Conservation (phyloP, 2,888 invertebrate species). For the Eledona agricola region DNA sequence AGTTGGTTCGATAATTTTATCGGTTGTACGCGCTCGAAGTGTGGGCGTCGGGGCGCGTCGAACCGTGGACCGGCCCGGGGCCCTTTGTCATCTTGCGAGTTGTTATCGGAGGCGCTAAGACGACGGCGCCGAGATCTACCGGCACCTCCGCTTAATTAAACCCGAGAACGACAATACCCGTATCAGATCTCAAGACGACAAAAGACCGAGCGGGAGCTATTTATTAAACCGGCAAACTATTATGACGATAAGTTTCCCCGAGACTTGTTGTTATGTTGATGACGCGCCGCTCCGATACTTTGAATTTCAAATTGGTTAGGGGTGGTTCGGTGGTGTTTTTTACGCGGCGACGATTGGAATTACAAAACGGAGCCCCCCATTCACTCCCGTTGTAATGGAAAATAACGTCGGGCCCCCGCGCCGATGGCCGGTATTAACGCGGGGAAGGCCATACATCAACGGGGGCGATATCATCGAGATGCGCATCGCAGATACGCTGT, state of each 20-base stretch:
- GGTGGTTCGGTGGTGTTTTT: conserved; percentile 44
- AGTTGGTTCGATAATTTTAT: conserved; percentile 35
- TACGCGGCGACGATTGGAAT: conserved; percentile 44
- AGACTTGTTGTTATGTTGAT: conserved; percentile 48
- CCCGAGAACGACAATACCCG: conserved; percentile 40
- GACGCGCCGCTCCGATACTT: conserved; percentile 49
- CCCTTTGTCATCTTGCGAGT: conserved; percentile 49
- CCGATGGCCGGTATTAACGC: conserved; percentile 27
- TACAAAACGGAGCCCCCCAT: conserved; percentile 48
- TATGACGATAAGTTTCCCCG: conserved; percentile 36
- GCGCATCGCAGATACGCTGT: conserved; percentile 32
- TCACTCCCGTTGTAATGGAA: conserved; percentile 50
- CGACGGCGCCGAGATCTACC: conserved; percentile 49
- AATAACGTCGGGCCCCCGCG: conserved; percentile 31
- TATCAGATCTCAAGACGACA: conserved; percentile 44
- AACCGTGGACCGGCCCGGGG: conserved; percentile 48
- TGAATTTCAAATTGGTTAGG: conserved; percentile 56
- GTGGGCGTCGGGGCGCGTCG: conserved; percentile 44
- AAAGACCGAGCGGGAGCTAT: conserved; percentile 39
- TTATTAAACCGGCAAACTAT: conserved; percentile 37
- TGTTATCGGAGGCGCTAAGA: conserved; percentile 51
- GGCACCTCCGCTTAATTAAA: conserved; percentile 53
- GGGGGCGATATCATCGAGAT: conserved; percentile 31
- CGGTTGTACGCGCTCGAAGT: conserved; percentile 36
- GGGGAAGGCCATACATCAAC: conserved; percentile 31